Base-by-base conservation (phyloP, 2,113 vertebrate genomes). In the Tragelaphus strepsiceros region DNA sequence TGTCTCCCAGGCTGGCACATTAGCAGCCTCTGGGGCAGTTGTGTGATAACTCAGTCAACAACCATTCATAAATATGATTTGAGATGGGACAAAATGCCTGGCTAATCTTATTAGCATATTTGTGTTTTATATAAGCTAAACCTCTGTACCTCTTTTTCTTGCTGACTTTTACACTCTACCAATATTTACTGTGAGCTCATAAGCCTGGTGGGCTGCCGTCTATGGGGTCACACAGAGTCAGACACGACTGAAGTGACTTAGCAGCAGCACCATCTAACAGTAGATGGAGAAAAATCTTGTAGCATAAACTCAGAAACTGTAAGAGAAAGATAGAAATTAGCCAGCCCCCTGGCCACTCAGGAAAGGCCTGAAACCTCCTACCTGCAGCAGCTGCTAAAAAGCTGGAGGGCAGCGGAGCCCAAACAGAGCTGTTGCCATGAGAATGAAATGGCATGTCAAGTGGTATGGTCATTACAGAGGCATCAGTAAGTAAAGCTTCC, bases 301-400 rank as follows among this genome's bases (percentile, higher is more conserved):
- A 56, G 32, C 84, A 81, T 81, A 91, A 93, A 82, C 24, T 91
- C 90, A 87, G 87, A 85, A 80, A 30, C n/a, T 71, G 28, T 81
- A 89, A 93, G 28, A 91, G 30, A 87, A 92, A 62, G 80, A 90
- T 84, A 80, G 43, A 88, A 91, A 88, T 51, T 87, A 86, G 67
- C 49, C 56, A 90, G 39, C 28, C 46, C 5, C 39, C 43, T 89
- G 87, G 59, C 19, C 22, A 12, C 17, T 93, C 49, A 67, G 39
- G 54, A 91, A 97, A 86, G 39, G 28, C 83, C 77, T 91, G 94
- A 92, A 88, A 67, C 78, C 35, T 91, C 87, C 80, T 81, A 96
- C 80, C 83, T 95, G 61, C 74, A 84, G 89, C 84, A 62, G 86
- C 71, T 91, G 62, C 92, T 96, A 35, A 84, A 94, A 56, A 88